Conservation (phyloP, 2,888 invertebrate genomes). For the Hypolimnas misippus region DNA sequence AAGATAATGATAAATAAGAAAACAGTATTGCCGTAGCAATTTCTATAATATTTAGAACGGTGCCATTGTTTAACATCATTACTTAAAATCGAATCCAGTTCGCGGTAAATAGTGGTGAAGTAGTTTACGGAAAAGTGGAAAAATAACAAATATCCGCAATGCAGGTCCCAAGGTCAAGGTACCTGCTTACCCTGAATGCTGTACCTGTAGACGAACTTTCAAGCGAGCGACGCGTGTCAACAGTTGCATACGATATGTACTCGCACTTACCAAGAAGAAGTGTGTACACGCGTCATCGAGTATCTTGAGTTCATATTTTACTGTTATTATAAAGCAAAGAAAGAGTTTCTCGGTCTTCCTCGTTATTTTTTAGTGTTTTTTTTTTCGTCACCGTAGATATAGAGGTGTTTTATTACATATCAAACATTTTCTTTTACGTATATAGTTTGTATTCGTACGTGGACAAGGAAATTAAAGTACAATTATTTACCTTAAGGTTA, state of each 20-base stretch:
- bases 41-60: background rate
- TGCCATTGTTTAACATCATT: background rate
- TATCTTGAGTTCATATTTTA: background rate
- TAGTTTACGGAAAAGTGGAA: constrained; percentile 69
- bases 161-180: constrained; percentile 69
- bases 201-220: constrained; percentile 70
- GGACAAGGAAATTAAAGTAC: constrained; percentile 26
- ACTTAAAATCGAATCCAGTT: constrained; percentile 2
- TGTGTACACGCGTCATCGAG: constrained; percentile 3
- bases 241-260: constrained; percentile 48
- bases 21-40: background rate
- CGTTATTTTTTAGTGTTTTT: background rate
- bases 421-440: background rate
- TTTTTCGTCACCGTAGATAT: too few relatives aligned
- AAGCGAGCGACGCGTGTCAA: constrained; percentile 52
- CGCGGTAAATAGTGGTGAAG: constrained; percentile 12
- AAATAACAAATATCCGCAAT: constrained; percentile 72
- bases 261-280: constrained; percentile 18
- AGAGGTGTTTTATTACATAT: background rate
- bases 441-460: background rate
- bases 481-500: constrained; percentile 31
- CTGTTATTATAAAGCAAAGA: background rate
- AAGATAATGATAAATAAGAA: constrained; percentile 9
- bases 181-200: constrained; percentile 74
- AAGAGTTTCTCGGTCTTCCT: background rate